Evolutionary conservation across 2,888 invertebrate species (phyloP), one percentile per base, ranked within the genome.

Genomic region (Agrotis puta): DNA sequence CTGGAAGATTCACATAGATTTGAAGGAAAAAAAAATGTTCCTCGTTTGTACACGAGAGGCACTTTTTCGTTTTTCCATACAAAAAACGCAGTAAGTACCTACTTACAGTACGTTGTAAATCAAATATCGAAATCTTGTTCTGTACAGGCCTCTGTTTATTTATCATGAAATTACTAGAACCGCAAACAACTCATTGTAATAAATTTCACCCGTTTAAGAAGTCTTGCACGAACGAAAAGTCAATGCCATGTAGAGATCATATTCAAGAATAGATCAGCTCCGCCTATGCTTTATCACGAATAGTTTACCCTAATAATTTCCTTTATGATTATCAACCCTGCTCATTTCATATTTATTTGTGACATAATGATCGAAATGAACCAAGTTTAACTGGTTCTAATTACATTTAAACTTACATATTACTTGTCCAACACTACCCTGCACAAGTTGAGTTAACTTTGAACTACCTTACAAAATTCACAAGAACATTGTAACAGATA

Each of bases 401-500:
- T 16, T 67, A 54, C 47, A 18, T 33, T 7, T 20, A 39, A 63
- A 63, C 20, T 62, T 57, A 50, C 43, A 51, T 51, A 57, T 27
- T n/a, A 64, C 47, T 47, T 61, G 56, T 47, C 13, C 16, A 59
- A 20, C 33, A 48, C 11, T 56, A 56, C 56, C n/a, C n/a, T 53
- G 39, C 27, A 50, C 11, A 18, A 45, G 33, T 56, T 56, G 6
- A 14, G 33, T 50, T 22, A 83, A 80, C 51, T 79, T 68, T 39
- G 61, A 69, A 64, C 65, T 71, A 66, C 65, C 62, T 66, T 69
- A 81, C 81, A 81, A 82, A 77, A 73, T 71, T 79, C 79, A 77
- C 84, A 79, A 81, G 80, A 79, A 73, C 81, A 79, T 63, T 61
- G 74, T 83, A 71, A 81, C 81, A 74, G 84, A 83, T 86, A 82